A percentile compares a stretch with the other conserved stretches of the same genome.
phyloP scores from a whole-genome alignment of 2,888 invertebrate species.

The Plagiodera versicolora region DNA sequence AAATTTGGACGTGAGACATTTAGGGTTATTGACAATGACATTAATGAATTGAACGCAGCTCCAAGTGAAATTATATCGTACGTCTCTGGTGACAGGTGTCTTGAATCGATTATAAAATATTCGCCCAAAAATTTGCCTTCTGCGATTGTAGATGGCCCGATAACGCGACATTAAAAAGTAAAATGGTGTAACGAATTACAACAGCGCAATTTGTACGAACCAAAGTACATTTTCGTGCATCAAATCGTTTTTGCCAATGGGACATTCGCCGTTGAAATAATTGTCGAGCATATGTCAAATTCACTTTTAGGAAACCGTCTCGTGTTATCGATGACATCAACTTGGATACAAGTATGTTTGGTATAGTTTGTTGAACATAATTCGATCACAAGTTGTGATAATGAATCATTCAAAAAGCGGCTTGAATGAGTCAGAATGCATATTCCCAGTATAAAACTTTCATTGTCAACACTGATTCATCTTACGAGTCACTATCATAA shows the following conservation, averaged over 20 bases:
- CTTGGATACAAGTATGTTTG: no score
- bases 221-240: neutral
- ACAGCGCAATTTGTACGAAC: neutral
- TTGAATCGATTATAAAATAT: neutral
- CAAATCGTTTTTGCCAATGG: neutral
- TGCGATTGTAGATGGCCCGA: constrained; percentile 7
- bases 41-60: no score
- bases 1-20: no score
- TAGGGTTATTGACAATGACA: no score
- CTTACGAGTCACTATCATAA: no score
- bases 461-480: neutral
- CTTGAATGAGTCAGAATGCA: no score
- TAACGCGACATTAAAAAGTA: neutral
- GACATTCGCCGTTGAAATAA: neutral
- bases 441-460: neutral
- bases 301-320: neutral
- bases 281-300: neutral
- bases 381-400: no score
- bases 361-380: no score
- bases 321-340: no score
- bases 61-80: neutral
- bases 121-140: neutral
- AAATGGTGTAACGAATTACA: neutral
- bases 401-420: no score
- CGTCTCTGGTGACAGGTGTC: neutral